phyloP scores from a whole-genome alignment of 53 echinoderm and acorn worm genomes.

The Hippasteria phrygiana region DNA sequence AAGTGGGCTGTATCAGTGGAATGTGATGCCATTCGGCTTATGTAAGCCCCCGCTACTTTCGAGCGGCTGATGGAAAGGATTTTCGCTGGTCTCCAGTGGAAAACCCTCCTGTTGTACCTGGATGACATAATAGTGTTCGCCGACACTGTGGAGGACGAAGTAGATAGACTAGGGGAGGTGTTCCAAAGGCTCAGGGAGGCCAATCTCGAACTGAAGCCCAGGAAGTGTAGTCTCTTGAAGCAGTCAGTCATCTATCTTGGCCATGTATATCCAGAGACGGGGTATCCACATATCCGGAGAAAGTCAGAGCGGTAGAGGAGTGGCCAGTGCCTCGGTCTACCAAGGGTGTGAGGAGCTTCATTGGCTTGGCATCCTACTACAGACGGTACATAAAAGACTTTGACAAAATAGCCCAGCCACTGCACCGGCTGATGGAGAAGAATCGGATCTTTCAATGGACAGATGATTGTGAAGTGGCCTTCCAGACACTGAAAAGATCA shows the following conservation, averaged over 20 bases:
- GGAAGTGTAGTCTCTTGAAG: constrained; percentile 19
- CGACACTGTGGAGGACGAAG: background rate
- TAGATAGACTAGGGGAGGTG: constrained; percentile 9
- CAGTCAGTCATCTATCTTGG: constrained; percentile 15
- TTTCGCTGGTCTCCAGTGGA: constrained; percentile 19
- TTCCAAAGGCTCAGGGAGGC: constrained; percentile 16
- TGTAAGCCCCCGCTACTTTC: constrained; percentile 49
- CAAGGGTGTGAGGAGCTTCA: constrained; percentile 7
- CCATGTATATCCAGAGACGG: constrained; percentile 27
- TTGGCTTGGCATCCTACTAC: constrained; percentile 9
- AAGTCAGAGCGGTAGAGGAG: background rate
- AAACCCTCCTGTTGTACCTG: constrained; percentile 9
- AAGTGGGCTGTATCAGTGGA: background rate
- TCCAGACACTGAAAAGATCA: constrained; percentile 8
- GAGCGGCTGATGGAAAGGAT: constrained; percentile 38
- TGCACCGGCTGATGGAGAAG: constrained; percentile 50
- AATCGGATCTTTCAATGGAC: constrained; percentile 20
- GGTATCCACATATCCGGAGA: constrained; percentile 5
- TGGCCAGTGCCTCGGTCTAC: constrained; percentile 13
- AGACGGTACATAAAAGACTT: background rate
- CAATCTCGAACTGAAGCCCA: constrained; percentile 6
- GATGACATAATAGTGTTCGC: constrained; percentile 18
- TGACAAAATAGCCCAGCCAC: constrained; percentile 15
- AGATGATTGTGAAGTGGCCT: constrained; percentile 36
- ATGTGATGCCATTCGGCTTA: constrained; percentile 24